Evolutionary conservation across 2,113 vertebrate species (phyloP), one percentile per base, ranked within the genome.

Genomic region (Apodemus speciosus): DNA sequence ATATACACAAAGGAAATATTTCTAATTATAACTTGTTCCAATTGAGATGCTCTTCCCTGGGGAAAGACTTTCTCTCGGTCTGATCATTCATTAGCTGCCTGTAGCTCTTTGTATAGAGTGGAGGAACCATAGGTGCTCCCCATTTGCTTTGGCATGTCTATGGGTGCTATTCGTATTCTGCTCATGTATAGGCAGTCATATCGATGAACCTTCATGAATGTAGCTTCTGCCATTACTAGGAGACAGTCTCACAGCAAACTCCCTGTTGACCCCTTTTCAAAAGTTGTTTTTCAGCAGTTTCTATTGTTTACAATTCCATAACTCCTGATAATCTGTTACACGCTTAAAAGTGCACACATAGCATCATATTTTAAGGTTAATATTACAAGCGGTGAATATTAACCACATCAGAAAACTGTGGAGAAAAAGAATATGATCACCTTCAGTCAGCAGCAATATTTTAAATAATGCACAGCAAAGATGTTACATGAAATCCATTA

Each of bases 391-490:
- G 94, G 71, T 97, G n/a, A 89, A 79, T 88, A 92, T 90, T 95
- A 97, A 96, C 71, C 66, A 89, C 81, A 96, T 83, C 95, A 97
- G 76, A 95, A 93, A 93, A 95, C 13, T 92, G 60, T 46, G 30
- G 3, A 10, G 2, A 81, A 96, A 96, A 96, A 95, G 3, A 79
- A 95, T 79, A 79, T 94, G 94, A 95, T 95, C 94, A 97, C 95
- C 97, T 97, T 92, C 80, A 93, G 89, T 92, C 80, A 96, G 92
- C 83, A 97, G 38, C 97, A 97, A 97, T 97, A 97, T 80, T 96
- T 97, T 97, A 92, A 97, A 97, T 97, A 97, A 98, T 93, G 60
- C 90, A 98, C 89, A 94, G 85, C 38, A 96, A 97, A 97, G 97
- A 95, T 92, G 94, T 95, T 95, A 95, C 66, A 95, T 84, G 84